Conservation (phyloP, 2,888 invertebrate species). For the Pomacea canaliculata region DNA sequence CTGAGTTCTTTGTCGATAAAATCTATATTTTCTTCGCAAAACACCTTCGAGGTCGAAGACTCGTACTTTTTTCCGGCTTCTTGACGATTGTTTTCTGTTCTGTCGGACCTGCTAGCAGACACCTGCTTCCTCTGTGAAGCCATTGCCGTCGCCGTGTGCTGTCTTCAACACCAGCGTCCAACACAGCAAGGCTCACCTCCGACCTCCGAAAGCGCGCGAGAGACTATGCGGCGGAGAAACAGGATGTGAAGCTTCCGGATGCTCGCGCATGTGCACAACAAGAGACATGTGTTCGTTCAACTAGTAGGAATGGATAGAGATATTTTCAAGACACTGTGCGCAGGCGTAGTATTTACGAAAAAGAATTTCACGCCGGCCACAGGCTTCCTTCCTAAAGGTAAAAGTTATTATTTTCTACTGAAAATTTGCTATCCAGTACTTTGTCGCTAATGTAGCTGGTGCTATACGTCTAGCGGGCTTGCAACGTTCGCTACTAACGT, state of each 20-base stretch:
- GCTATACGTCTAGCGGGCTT: too few relatives aligned
- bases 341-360: constrained; percentile 18
- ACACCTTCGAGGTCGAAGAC: constrained; percentile 24
- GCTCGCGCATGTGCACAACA: too few relatives aligned
- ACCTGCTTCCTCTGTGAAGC: constrained; percentile 1
- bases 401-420: too few relatives aligned
- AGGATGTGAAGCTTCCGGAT: too few relatives aligned
- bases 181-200: too few relatives aligned
- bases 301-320: background rate
- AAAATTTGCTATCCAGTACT: too few relatives aligned
- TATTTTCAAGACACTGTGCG: constrained; percentile 13
- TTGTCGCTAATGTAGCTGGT: too few relatives aligned
- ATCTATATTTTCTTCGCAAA: constrained; percentile 43
- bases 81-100: constrained; percentile 4
- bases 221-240: too few relatives aligned
- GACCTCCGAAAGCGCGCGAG: too few relatives aligned
- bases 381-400: background rate
- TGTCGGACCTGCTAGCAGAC: background rate
- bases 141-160: background rate
- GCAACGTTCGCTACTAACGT: too few relatives aligned
- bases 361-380: background rate
- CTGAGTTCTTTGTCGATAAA: constrained; percentile 49
- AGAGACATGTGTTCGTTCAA: too few relatives aligned
- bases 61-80: background rate
- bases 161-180: too few relatives aligned